A percentile compares a stretch with the other conserved stretches of the same genome.
Conservation (phyloP, 1,140 invertebrate species). For the Venustaconcha ellipsiformis region DNA sequence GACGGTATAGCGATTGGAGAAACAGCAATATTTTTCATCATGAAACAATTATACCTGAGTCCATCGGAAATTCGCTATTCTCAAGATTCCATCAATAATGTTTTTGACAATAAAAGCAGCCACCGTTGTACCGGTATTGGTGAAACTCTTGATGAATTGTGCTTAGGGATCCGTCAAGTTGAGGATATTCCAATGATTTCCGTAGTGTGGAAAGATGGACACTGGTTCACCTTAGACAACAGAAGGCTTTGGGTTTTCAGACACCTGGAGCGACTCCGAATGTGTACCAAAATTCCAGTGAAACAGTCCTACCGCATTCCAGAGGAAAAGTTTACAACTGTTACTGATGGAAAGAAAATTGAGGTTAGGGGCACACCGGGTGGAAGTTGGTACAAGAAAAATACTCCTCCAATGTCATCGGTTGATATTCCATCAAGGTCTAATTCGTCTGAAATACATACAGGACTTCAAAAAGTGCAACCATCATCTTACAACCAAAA, state of each 20-base stretch:
- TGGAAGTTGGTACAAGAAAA: constrained; percentile 8
- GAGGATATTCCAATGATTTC: constrained; percentile 2
- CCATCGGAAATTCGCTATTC: constrained; percentile 19
- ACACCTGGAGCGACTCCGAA: constrained; percentile 1
- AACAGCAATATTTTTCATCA: too few species aligned
- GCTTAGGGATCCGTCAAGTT: not conserved
- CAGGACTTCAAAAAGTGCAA: too few species aligned
- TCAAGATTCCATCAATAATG: constrained; percentile 6
- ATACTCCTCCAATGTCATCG: not conserved
- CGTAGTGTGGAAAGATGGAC: constrained; percentile 1
- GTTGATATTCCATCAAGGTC: too few species aligned
- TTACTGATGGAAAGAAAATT: not conserved
- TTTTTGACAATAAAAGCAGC: not conserved
- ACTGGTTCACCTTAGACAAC: constrained; percentile 19
- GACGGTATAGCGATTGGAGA: too few species aligned
- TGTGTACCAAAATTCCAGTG: not conserved
- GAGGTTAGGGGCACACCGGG: not conserved
- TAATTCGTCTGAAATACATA: too few species aligned
- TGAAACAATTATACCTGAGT: not conserved
- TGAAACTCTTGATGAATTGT: constrained; percentile 8
- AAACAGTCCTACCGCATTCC: not conserved
- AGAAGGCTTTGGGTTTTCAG: constrained; percentile 19
- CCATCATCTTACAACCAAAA: too few species aligned
- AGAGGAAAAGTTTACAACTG: constrained; percentile 14
- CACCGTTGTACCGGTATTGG: not conserved